These are phyloP conservation scores for Trypoxylon attenuatum DNA, from an alignment of 2,888 invertebrate species.

Conservation along the genomic window DNA sequence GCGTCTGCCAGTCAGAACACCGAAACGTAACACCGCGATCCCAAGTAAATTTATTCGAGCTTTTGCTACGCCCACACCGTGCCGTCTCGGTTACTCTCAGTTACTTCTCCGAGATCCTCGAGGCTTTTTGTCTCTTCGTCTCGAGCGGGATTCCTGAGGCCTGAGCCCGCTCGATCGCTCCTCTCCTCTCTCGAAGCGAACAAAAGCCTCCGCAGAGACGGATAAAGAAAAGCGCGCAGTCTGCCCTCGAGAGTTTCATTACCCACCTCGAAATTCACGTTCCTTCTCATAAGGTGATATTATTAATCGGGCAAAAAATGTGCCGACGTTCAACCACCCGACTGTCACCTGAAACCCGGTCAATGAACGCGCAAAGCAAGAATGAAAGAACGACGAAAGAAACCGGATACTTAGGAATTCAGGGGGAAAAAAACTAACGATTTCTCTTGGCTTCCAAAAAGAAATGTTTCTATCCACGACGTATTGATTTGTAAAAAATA, in stretches of 20 bases:
- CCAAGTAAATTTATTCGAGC: conserved; percentile 35
- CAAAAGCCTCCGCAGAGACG: conserved; percentile 20
- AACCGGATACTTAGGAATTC: no score
- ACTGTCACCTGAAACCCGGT: no score
- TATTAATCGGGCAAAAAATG: neutral
- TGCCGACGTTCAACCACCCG: no score
- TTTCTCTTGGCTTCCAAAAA: no score
- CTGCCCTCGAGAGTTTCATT: neutral
- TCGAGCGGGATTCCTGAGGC: conserved; percentile 32
- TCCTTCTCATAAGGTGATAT: neutral
- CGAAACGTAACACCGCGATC: conserved; percentile 15
- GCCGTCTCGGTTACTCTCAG: neutral
- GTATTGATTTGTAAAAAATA: no score
- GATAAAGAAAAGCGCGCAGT: conserved; percentile 5
- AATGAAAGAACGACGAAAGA: no score
- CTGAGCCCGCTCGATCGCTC: conserved; percentile 36
- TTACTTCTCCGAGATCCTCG: neutral
- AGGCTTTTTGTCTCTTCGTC: conserved; percentile 20
- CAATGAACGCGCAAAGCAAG: no score
- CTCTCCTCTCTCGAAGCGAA: conserved; percentile 1
- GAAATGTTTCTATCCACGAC: no score
- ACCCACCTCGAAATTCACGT: neutral
- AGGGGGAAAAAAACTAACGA: no score
- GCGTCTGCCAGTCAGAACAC: conserved; percentile 5
- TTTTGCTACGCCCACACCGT: conserved; percentile 28